These are phyloP conservation scores for Aphelinus certus DNA, from an alignment of 1,140 invertebrate genomes.

Conservation along the genomic window DNA sequence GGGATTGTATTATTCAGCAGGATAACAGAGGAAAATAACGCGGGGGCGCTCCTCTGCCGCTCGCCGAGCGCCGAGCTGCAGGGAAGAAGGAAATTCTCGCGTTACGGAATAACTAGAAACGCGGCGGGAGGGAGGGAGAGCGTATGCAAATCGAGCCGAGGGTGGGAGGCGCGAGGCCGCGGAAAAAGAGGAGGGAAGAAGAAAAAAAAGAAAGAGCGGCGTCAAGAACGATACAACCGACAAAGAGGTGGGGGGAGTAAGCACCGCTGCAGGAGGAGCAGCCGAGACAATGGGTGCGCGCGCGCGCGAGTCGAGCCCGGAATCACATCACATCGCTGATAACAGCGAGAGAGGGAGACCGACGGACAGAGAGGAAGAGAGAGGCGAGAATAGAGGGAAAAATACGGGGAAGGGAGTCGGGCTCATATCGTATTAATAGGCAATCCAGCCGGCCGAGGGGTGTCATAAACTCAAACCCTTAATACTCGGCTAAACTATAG, in stretches of 20 bases:
- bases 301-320: neutral
- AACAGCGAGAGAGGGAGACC: neutral
- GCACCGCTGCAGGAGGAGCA: neutral
- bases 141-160: conserved; percentile 35
- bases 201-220: neutral
- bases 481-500: conserved; percentile 67
- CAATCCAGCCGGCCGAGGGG: conserved; percentile 66
- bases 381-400: conserved; percentile 47
- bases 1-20: conserved; percentile 40
- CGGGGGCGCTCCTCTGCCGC: neutral
- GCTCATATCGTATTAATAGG: conserved; percentile 69
- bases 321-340: neutral
- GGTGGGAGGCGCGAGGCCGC: too few relatives aligned
- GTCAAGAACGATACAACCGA: neutral
- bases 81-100: conserved; percentile 31
- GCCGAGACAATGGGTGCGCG: too few relatives aligned
- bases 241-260: neutral
- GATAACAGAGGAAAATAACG: conserved; percentile 38
- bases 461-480: conserved; percentile 68
- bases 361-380: conserved; percentile 23
- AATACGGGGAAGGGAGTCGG: conserved; percentile 51
- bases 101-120: conserved; percentile 34
- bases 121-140: neutral
- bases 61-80: neutral
- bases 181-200: conserved; percentile 2